These are phyloP conservation scores for Lumbricus terrestris DNA, from an alignment of 2,888 invertebrate genomes.

Conservation along the genomic window DNA sequence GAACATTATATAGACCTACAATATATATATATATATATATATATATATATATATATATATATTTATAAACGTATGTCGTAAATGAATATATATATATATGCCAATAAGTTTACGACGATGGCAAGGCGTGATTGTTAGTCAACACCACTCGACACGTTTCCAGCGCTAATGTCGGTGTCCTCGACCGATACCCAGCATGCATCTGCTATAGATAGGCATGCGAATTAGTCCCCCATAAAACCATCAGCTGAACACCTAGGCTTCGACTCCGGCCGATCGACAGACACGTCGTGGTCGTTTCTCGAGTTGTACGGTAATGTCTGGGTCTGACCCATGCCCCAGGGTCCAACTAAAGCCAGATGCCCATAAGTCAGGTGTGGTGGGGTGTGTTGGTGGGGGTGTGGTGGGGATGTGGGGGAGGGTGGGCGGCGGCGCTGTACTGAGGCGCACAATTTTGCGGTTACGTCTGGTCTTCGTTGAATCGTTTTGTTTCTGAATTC, in stretches of 20 bases:
- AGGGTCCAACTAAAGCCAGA: not conserved
- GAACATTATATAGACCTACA: too few species aligned
- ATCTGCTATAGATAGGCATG: too few species aligned
- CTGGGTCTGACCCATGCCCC: not conserved
- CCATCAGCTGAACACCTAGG: not conserved
- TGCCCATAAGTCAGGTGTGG: not conserved
- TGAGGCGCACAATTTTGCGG: not conserved
- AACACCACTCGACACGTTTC: not conserved
- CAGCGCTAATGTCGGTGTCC: not conserved
- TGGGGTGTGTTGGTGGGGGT: too few species aligned
- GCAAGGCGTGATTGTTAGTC: not conserved
- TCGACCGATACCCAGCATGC: not conserved
- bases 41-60: slow-evolving; percentile 17
- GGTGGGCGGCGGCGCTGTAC: not conserved
- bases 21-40: slow-evolving; percentile 25
- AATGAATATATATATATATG: not conserved
- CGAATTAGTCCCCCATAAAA: not conserved
- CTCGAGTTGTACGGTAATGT: not conserved
- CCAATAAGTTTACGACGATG: not conserved
- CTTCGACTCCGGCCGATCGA: too few species aligned
- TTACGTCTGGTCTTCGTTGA: not conserved
- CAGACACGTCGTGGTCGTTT: not conserved
- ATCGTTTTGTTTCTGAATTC: not conserved
- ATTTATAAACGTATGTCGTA: not conserved
- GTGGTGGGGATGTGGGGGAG: too few species aligned